These are phyloP conservation scores for Oxygymnocypris stewartii DNA, from an alignment of 2,113 vertebrate species.

Conservation along the genomic window DNA sequence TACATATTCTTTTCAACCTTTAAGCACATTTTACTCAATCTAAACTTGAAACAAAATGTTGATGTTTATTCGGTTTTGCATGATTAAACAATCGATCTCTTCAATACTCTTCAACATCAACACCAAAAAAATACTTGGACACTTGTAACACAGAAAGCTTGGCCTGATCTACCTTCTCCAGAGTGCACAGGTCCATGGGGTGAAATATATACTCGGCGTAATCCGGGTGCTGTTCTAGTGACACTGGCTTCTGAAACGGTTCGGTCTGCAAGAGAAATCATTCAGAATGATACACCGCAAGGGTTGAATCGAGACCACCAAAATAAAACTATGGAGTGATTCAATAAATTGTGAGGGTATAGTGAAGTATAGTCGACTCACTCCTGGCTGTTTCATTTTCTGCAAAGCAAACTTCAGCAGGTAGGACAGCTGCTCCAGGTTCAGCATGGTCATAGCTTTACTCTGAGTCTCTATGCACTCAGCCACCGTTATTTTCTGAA, in stretches of 20 bases:
- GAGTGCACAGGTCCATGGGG: conserved; percentile 94
- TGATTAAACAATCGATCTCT: not conserved
- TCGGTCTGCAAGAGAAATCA: conserved; percentile 80
- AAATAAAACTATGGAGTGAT: not conserved
- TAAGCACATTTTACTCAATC: not conserved
- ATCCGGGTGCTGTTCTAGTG: conserved; percentile 96
- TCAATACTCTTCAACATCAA: not conserved
- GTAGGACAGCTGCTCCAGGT: conserved; percentile 94
- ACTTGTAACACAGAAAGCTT: not conserved
- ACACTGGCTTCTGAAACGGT: conserved; percentile 97
- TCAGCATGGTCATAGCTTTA: conserved; percentile 98
- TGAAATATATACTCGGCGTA: conserved; percentile 99
- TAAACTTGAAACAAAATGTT: not conserved
- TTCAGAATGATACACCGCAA: not conserved
- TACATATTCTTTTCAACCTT: not conserved
- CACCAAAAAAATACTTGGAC: not conserved
- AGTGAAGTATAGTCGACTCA: conserved; percentile 70
- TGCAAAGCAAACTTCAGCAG: conserved; percentile 99
- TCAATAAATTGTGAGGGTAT: not conserved
- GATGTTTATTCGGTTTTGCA: not conserved
- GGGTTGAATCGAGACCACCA: not conserved
- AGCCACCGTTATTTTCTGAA: conserved; percentile 97
- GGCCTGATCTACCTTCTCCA: conserved; percentile 87
- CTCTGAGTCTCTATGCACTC: conserved; percentile 99
- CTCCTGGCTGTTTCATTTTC: conserved; percentile 99